These are phyloP conservation scores for Sander vitreus DNA, from an alignment of 2,113 vertebrate species.

Conservation along the genomic window DNA sequence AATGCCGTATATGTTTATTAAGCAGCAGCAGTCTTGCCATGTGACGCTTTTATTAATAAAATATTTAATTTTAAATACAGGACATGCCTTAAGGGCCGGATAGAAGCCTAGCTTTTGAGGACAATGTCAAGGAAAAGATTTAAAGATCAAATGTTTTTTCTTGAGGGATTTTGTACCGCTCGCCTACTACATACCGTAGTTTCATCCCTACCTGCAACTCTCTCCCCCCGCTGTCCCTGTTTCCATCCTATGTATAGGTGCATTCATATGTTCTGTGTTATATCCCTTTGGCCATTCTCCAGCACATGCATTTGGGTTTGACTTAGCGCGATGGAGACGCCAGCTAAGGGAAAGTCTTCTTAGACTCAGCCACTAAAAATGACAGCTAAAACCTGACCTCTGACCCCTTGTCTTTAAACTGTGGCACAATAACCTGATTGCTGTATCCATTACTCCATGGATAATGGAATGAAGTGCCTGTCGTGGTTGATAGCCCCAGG, in stretches of 20 bases:
- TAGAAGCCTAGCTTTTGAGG: slow-evolving; percentile 44
- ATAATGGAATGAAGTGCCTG: slow-evolving; percentile 71
- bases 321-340: slow-evolving; percentile 40
- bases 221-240: neutral
- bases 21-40: slow-evolving; percentile 54
- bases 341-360: slow-evolving; percentile 50
- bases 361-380: slow-evolving; percentile 67
- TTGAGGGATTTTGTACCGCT: neutral
- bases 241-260: neutral
- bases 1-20: slow-evolving; percentile 71
- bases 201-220: neutral
- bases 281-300: slow-evolving; percentile 59
- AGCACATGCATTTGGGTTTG: slow-evolving; percentile 67
- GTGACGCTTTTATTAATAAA: slow-evolving; percentile 49
- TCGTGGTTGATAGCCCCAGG: slow-evolving; percentile 54
- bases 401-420: slow-evolving; percentile 56
- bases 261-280: slow-evolving; percentile 38
- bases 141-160: neutral
- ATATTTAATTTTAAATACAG: slow-evolving; percentile 26
- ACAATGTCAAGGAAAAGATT: slow-evolving; percentile 39
- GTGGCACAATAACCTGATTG: slow-evolving; percentile 53
- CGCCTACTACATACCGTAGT: neutral
- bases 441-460: slow-evolving; percentile 66
- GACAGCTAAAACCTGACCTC: slow-evolving; percentile 63
- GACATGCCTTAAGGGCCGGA: slow-evolving; percentile 2